These are phyloP conservation scores for Dexiosoma caninum DNA, from an alignment of 2,888 invertebrate genomes.

Conservation along the genomic window DNA sequence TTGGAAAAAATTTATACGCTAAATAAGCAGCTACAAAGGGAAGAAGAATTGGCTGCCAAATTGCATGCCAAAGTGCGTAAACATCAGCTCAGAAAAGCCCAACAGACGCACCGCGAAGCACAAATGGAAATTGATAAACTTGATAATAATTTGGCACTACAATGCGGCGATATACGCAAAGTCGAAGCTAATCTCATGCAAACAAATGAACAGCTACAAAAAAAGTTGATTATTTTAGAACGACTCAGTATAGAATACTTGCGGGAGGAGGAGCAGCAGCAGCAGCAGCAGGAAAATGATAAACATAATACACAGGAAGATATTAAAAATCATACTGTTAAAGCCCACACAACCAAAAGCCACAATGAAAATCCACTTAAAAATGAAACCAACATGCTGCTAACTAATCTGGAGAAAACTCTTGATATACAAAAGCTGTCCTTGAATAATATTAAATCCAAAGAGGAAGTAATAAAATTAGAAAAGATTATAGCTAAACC, in stretches of 20 bases:
- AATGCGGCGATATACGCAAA: slow-evolving; percentile 80
- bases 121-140: slow-evolving; percentile 75
- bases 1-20: slow-evolving; percentile 85
- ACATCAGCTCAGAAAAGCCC: slow-evolving; percentile 76
- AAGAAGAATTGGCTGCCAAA: slow-evolving; percentile 85
- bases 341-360: not conserved
- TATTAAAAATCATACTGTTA: not conserved
- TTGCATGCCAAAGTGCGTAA: slow-evolving; percentile 83
- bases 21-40: slow-evolving; percentile 85
- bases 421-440: slow-evolving; percentile 38
- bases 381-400: slow-evolving; percentile 23
- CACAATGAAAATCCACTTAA: not conserved
- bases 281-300: slow-evolving; percentile 39
- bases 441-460: slow-evolving; percentile 60
- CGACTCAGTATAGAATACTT: slow-evolving; percentile 79
- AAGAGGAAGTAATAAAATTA: slow-evolving; percentile 62
- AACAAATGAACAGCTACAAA: slow-evolving; percentile 80
- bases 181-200: slow-evolving; percentile 79
- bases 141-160: slow-evolving; percentile 79
- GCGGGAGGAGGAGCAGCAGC: too few relatives aligned
- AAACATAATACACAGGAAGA: not conserved
- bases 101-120: slow-evolving; percentile 71
- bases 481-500: slow-evolving; percentile 66
- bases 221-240: slow-evolving; percentile 80
- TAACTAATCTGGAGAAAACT: slow-evolving; percentile 29